A percentile compares a stretch with the other conserved stretches of the same genome.
These are phyloP conservation scores for Cybosia mesomella DNA, from an alignment of 2,888 invertebrate genomes.

Conservation along the genomic window DNA sequence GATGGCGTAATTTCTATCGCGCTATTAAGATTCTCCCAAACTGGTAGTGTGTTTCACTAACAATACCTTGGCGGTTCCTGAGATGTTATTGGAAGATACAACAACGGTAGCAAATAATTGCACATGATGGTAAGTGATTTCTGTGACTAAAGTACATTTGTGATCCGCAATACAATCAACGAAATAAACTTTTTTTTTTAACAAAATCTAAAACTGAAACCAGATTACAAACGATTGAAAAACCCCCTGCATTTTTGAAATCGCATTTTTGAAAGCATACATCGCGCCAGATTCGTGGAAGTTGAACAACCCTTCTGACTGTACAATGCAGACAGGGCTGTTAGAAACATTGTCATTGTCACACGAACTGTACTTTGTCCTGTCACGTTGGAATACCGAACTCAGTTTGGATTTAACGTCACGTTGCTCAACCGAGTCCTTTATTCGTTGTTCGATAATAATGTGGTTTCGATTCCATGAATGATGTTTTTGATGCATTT, in stretches of 20 bases:
- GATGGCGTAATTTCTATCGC: too few relatives aligned
- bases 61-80: too few relatives aligned
- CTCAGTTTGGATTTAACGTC: constrained; percentile 43
- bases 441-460: not conserved
- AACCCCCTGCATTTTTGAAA: not conserved
- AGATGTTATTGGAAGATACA: too few relatives aligned
- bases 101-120: too few relatives aligned
- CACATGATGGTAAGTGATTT: too few relatives aligned
- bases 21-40: too few relatives aligned
- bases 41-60: too few relatives aligned
- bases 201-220: too few relatives aligned
- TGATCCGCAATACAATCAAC: too few relatives aligned
- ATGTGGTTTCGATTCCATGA: not conserved
- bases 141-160: too few relatives aligned
- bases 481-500: not conserved
- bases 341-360: constrained; percentile 55
- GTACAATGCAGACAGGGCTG: constrained; percentile 45
- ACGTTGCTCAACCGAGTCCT: constrained; percentile 41
- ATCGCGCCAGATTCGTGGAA: not conserved
- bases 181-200: too few relatives aligned
- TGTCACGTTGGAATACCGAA: constrained; percentile 43
- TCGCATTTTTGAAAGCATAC: not conserved
- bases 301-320: constrained; percentile 15
- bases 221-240: too few relatives aligned
- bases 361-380: constrained; percentile 17